phyloP scores from a whole-genome alignment of 1,140 invertebrate species.

The Gonioctena quinquepunctata region DNA sequence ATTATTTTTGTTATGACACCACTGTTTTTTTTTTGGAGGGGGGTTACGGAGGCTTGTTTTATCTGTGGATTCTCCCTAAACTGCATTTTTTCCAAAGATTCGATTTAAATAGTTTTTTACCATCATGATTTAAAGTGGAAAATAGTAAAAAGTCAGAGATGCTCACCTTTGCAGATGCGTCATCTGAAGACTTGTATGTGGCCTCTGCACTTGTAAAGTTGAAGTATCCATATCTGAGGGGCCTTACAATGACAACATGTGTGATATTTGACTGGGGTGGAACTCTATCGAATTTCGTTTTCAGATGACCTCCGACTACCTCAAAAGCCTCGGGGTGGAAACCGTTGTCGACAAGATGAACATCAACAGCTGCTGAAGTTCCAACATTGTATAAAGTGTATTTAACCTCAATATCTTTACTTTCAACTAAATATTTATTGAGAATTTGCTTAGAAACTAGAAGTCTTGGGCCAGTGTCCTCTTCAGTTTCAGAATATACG shows the following conservation, averaged over 20 bases:
- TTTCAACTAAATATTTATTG: constrained; percentile 98
- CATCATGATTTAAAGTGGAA: too few relatives aligned
- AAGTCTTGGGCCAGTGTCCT: constrained; percentile 72
- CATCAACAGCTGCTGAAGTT: constrained; percentile 83
- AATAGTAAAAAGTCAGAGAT: too few relatives aligned
- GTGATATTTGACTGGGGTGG: constrained; percentile 90
- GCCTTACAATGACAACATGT: constrained; percentile 90
- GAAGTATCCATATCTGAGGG: constrained; percentile 90
- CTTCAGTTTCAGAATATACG: constrained; percentile 56
- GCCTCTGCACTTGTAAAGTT: constrained; percentile 97
- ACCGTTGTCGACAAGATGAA: constrained; percentile 84
- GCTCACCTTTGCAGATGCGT: constrained; percentile 66
- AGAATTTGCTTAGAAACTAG: constrained; percentile 87
- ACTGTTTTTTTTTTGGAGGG: too few relatives aligned
- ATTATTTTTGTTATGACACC: too few relatives aligned
- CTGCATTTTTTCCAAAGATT: too few relatives aligned
- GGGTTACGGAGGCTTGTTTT: too few relatives aligned
- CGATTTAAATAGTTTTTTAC: too few relatives aligned
- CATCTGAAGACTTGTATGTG: constrained; percentile 82
- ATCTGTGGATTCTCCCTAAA: too few relatives aligned
- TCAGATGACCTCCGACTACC: constrained; percentile 81
- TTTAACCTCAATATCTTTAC: constrained; percentile 94
- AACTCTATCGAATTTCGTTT: constrained; percentile 84
- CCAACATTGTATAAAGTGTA: constrained; percentile 87
- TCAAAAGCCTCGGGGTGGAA: constrained; percentile 90